phyloP scores from a whole-genome alignment of 2,888 invertebrate genomes.

The Drosophila pegasa region DNA sequence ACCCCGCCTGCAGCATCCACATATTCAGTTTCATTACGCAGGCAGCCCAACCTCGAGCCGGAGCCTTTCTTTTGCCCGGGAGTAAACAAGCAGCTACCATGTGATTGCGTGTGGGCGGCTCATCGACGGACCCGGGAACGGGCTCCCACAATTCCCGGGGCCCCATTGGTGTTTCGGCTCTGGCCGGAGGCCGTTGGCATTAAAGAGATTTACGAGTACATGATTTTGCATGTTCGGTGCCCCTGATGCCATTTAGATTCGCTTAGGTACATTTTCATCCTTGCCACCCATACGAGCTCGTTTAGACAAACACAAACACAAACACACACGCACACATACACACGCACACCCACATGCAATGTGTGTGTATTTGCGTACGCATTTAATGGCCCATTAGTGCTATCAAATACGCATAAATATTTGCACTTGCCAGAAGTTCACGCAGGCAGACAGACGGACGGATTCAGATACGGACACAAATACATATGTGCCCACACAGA shows the following conservation, averaged over 20 bases:
- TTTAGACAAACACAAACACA: constrained; percentile 29
- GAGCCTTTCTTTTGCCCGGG: constrained; percentile 44
- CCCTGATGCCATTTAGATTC: constrained; percentile 79
- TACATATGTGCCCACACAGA: constrained; percentile 19
- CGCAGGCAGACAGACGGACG: constrained; percentile 36
- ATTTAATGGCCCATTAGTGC: constrained; percentile 82
- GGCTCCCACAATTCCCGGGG: constrained; percentile 23
- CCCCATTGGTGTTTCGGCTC: constrained; percentile 43
- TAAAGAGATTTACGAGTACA: constrained; percentile 83
- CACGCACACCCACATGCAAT: constrained; percentile 13
- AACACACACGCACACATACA: constrained; percentile 9
- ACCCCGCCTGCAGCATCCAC: constrained; percentile 15
- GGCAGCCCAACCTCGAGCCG: constrained; percentile 38
- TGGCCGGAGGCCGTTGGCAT: constrained; percentile 76
- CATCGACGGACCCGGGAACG: constrained; percentile 41
- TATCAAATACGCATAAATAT: constrained; percentile 83
- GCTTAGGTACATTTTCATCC: constrained; percentile 80
- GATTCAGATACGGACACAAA: constrained; percentile 28
- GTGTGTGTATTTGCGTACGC: constrained; percentile 76
- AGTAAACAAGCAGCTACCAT: constrained; percentile 66
- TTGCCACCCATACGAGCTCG: constrained; percentile 54
- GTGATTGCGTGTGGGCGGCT: constrained; percentile 47
- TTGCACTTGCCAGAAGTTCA: constrained; percentile 72
- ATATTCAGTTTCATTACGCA: constrained; percentile 69
- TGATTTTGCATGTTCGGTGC: constrained; percentile 83